Conservation (phyloP, 2,797 vertebrate genomes). For the Tenualosa ilisha region DNA sequence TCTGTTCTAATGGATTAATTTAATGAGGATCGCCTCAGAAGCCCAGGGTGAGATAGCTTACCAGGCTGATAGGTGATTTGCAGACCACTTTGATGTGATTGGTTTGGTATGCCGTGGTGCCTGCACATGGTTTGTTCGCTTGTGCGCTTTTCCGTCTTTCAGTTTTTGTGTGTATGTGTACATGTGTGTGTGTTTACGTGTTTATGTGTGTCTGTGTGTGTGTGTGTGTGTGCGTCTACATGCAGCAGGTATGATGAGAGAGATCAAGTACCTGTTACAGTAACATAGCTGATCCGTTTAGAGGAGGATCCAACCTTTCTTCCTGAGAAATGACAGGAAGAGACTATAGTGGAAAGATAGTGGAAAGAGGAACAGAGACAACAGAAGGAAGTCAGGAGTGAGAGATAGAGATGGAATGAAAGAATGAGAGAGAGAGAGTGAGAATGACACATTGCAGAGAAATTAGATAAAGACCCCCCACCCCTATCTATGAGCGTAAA, state of each 20-base stretch:
- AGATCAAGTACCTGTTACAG: conserved; percentile 43
- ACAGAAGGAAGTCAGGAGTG: conserved; percentile 42
- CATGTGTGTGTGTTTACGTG: neutral
- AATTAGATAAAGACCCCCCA: conserved; percentile 35
- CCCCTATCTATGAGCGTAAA: conserved; percentile 22
- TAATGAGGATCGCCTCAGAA: conserved; percentile 43
- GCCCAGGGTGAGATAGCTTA: conserved; percentile 42
- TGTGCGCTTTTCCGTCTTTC: neutral
- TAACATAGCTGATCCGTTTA: conserved; percentile 17
- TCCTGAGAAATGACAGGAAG: conserved; percentile 22
- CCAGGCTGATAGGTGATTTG: conserved; percentile 50
- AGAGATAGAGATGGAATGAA: conserved; percentile 64
- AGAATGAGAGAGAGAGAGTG: conserved; percentile 65
- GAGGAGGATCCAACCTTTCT: neutral
- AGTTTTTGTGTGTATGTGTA: neutral
- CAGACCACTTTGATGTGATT: conserved; percentile 58
- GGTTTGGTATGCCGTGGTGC: conserved; percentile 33
- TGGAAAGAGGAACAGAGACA: neutral
- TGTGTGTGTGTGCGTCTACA: neutral
- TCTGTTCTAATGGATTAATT: conserved; percentile 32
- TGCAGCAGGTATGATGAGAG: conserved; percentile 54
- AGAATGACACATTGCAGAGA: conserved; percentile 52
- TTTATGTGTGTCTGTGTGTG: neutral
- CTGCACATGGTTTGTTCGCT: neutral
- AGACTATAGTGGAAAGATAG: neutral